Percentiles rank a stretch among this genome's conserved stretches.
Conservation (phyloP, 2,888 invertebrate genomes). For the Andrena chrysosceles region DNA sequence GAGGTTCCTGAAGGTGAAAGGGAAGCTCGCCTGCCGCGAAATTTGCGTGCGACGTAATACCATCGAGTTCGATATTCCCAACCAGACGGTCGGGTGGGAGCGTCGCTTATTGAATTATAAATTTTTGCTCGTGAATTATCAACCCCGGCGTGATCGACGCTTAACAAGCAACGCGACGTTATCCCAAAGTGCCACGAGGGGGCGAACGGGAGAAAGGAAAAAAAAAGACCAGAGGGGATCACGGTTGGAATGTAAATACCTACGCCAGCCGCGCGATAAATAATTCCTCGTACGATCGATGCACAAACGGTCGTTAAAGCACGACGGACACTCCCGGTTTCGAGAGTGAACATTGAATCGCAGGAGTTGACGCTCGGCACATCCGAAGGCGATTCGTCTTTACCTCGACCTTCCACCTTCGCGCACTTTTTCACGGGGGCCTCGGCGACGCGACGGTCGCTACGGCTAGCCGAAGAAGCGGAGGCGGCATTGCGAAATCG, state of each 20-base stretch:
- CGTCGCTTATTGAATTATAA: constrained; percentile 17
- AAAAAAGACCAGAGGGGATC: background rate
- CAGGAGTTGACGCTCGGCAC: constrained; percentile 50
- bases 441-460: constrained; percentile 8
- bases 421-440: constrained; percentile 59
- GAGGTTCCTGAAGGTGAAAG: background rate
- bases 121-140: constrained; percentile 21
- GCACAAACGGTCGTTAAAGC: constrained; percentile 31
- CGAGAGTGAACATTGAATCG: constrained; percentile 38
- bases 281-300: constrained; percentile 41
- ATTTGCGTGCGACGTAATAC: background rate
- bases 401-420: constrained; percentile 63
- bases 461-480: constrained; percentile 51
- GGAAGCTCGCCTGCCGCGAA: background rate
- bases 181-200: constrained; percentile 3
- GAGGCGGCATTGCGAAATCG: constrained; percentile 72
- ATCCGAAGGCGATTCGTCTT: constrained; percentile 60
- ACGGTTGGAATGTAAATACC: constrained; percentile 35
- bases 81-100: background rate
- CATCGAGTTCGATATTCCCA: constrained; percentile 1
- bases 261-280: constrained; percentile 14
- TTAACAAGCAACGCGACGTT: constrained; percentile 11
- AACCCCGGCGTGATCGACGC: constrained; percentile 15
- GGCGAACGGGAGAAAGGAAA: background rate
- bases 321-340: constrained; percentile 26